Conservation (phyloP, 30 jellyfish, hydroid and myxozoan genomes). For the Rhopilema esculentum region DNA sequence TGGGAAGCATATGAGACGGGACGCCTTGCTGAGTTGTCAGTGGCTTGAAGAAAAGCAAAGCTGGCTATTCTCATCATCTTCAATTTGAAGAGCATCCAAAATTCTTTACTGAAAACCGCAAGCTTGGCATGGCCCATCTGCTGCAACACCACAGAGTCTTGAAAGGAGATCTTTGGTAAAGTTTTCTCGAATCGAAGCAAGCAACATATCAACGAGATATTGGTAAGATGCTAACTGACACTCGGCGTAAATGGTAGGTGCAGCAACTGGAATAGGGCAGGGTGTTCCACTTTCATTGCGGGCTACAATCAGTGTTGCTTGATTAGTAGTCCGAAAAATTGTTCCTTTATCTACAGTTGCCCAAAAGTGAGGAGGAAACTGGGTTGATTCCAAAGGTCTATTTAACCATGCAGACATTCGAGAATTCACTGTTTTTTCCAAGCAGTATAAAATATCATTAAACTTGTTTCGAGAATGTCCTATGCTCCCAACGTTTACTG, state of each 20-base stretch:
- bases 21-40: constrained; percentile 38
- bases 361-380: constrained; percentile 45
- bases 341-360: constrained; percentile 36
- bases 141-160: constrained; percentile 65
- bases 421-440: constrained; percentile 1
- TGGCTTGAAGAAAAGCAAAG: constrained; percentile 47
- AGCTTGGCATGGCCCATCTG: constrained; percentile 41
- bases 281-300: constrained; percentile 32
- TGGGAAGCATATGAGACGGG: constrained; percentile 53
- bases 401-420: constrained; percentile 28
- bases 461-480: constrained; percentile 40
- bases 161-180: constrained; percentile 41
- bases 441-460: constrained; percentile 33
- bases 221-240: constrained; percentile 50
- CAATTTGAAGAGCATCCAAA: neutral
- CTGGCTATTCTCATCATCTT: neutral
- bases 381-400: constrained; percentile 37
- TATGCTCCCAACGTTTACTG: constrained; percentile 33
- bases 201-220: constrained; percentile 39
- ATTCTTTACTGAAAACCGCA: neutral
- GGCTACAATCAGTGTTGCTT: constrained; percentile 53
- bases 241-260: constrained; percentile 33
- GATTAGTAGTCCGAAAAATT: constrained; percentile 39
- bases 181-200: constrained; percentile 44
- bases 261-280: constrained; percentile 57